Evolutionary conservation across 2,797 vertebrate genomes (phyloP).

Genomic region (Diglossa cyanea): DNA sequence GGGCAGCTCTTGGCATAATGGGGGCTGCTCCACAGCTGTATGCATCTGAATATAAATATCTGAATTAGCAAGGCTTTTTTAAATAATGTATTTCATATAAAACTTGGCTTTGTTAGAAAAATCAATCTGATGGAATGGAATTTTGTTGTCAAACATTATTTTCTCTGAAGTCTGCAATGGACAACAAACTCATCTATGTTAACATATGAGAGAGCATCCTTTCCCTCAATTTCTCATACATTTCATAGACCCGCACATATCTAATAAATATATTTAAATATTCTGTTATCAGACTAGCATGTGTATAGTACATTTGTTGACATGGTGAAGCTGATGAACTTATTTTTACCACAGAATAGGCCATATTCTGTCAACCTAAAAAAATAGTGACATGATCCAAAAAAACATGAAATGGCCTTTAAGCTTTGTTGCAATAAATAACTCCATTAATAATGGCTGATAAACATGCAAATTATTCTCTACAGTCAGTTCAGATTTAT

Average conservation of each 20-base stretch:
- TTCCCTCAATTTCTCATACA: background rate
- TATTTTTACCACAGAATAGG: background rate
- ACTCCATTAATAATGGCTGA: conserved; percentile 59
- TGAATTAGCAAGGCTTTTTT: background rate
- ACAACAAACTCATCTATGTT: background rate
- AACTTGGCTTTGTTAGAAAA: background rate
- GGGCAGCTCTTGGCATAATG: background rate
- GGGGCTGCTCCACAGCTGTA: background rate
- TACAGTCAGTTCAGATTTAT: conserved; percentile 37
- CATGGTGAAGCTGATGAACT: background rate
- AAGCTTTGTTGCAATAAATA: conserved; percentile 55
- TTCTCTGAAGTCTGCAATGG: background rate
- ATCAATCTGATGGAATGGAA: background rate
- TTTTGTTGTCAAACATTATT: background rate
- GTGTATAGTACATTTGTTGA: background rate
- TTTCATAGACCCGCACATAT: background rate
- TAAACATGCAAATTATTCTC: conserved; percentile 62
- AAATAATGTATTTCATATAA: background rate
- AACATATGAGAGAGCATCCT: background rate
- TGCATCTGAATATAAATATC: background rate
- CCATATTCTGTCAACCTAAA: background rate
- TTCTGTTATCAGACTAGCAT: background rate
- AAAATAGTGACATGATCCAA: background rate
- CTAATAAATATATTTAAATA: background rate
- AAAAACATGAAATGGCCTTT: conserved; percentile 14